Percentiles rank a stretch among this genome's conserved stretches.
These are phyloP conservation scores for Scaptomyza flava DNA, from an alignment of 2,888 invertebrate genomes.

Conservation along the genomic window DNA sequence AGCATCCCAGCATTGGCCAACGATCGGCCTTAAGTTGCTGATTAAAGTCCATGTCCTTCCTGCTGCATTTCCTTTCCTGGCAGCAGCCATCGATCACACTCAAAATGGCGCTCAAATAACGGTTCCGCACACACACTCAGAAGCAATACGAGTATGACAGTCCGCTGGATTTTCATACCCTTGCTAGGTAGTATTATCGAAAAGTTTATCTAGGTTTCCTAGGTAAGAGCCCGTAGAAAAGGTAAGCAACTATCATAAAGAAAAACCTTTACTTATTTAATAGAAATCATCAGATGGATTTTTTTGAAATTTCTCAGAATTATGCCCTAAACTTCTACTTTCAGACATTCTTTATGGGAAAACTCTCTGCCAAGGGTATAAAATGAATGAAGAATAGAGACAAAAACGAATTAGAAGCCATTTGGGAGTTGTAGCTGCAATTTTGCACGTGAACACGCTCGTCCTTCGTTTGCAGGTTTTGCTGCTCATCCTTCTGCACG, in stretches of 20 bases:
- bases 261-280: no score
- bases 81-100: constrained; percentile 74
- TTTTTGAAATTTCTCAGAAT: no score
- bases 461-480: constrained; percentile 33
- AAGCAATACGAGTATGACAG: no score
- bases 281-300: no score
- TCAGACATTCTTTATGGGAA: no score
- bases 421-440: constrained; percentile 75
- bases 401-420: constrained; percentile 16
- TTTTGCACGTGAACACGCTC: constrained; percentile 79
- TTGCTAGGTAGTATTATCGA: no score
- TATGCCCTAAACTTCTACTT: no score
- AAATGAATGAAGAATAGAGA: background rate
- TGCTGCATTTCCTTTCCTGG: no score
- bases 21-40: constrained; percentile 66
- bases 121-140: constrained; percentile 9
- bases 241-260: no score
- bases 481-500: background rate
- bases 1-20: background rate
- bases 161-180: no score
- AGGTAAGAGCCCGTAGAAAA: no score
- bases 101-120: constrained; percentile 65
- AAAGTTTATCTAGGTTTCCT: no score
- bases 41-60: constrained; percentile 62
- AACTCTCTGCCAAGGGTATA: constrained; percentile 3